Evolutionary conservation across 2,113 vertebrate genomes (phyloP), one percentile per base, ranked within the genome.

Genomic region (Caracal caracal): DNA sequence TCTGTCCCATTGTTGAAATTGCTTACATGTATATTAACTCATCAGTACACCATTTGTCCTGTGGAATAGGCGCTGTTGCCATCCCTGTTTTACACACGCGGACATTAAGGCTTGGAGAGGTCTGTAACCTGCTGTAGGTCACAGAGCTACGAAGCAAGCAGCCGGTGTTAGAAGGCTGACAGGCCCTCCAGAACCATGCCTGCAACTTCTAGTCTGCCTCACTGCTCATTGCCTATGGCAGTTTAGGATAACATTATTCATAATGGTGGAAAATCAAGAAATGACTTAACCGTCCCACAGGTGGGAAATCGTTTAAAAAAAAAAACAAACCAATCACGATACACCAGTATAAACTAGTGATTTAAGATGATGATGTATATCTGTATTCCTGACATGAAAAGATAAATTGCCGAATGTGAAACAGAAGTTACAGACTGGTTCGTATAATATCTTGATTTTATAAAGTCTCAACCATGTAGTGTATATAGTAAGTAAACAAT

Each of bases 221-320:
- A 84, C 40, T 61, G 53, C 37, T 47, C 19, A 6, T 7, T 80
- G 49, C 53, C 40, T 30, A 35, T 30, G 33, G 78, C 15, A 12
- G 33, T 53, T 92, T 83, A 63, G 30, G 49, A 43, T 19, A 53
- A 59, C 19, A 3, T 59, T 73, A 63, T 88, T 90, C 71, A 35
- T 43, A 20, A 43, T 35, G 51, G 68, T 66, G 81, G 59, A 84
- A 93, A 89, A 37, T n/a, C 88, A 96, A 75, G 90, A 95, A 94
- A 90, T 93, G 80, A 83, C 70, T 84, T 24, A 78, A 80, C 47
- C 71, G 49, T 82, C 49, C 68, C 30, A 79, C 80, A 83, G 19
- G 86, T 94, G 90, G 75, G 80, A 95, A 89, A 96, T 19, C 11
- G 6, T 82, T 93, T 59, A 7, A 56, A 59, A 59, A 59, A 56